Conservation (phyloP, 1,140 invertebrate genomes). For the Ylistrum balloti region DNA sequence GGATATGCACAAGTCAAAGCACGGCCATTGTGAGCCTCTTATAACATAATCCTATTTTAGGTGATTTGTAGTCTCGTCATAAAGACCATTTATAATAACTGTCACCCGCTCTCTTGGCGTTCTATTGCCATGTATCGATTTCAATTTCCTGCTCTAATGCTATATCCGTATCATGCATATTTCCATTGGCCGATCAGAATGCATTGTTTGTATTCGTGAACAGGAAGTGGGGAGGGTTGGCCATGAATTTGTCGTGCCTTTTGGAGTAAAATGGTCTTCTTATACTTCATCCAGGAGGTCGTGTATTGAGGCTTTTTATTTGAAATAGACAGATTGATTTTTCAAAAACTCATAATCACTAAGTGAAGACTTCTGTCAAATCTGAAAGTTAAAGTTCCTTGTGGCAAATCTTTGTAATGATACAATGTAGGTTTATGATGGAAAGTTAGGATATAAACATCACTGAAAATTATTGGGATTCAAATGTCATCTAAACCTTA, state of each 20-base stretch:
- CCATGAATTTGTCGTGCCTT: conserved; percentile 12
- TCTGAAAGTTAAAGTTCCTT: background rate
- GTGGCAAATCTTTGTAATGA: background rate
- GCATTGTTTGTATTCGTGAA: conserved; percentile 2
- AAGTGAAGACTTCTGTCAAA: background rate
- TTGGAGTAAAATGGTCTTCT: background rate
- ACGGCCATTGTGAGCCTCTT: background rate
- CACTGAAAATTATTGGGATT: background rate
- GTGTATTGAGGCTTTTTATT: background rate
- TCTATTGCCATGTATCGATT: background rate
- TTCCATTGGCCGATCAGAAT: background rate
- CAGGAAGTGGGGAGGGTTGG: background rate
- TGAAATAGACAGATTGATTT: conserved; percentile 25
- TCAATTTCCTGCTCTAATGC: conserved; percentile 19
- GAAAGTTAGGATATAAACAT: background rate
- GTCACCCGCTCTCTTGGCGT: background rate
- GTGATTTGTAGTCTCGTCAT: conserved; percentile 20
- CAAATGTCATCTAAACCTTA: background rate
- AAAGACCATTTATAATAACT: conserved; percentile 40
- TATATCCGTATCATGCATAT: background rate
- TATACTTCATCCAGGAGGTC: background rate
- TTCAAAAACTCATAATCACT: background rate
- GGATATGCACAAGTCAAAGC: conserved; percentile 8
- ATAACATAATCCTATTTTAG: conserved; percentile 3
- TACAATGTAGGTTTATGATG: background rate